Evolutionary conservation across 2,888 invertebrate species (phyloP).

Genomic region (Myopa tessellatipennis): DNA sequence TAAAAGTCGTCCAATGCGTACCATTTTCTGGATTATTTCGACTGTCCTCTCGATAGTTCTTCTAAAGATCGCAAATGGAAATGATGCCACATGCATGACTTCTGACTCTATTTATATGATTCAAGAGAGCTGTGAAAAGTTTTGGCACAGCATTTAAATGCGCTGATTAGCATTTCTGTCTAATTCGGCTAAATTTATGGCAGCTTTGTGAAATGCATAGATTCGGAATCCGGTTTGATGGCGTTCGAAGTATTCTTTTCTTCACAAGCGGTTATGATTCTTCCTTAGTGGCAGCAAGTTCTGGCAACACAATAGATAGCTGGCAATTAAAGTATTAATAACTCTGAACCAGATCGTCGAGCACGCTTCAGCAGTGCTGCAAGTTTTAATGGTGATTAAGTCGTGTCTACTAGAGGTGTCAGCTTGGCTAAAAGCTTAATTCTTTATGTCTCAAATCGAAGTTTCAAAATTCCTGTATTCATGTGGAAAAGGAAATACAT

Average conservation of each 20-base stretch:
- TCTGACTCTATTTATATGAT: constrained; percentile 60
- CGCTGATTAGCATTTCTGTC: constrained; percentile 53
- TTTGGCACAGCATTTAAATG: constrained; percentile 44
- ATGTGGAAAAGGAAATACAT: no score
- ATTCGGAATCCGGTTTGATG: constrained; percentile 43
- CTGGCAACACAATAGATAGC: background rate
- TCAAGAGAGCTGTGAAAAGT: constrained; percentile 50
- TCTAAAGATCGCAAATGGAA: constrained; percentile 56
- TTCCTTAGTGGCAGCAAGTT: background rate
- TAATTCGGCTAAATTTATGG: constrained; percentile 40
- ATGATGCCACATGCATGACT: constrained; percentile 54
- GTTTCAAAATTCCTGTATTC: no score
- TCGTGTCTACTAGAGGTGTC: background rate
- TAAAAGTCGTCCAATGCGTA: background rate
- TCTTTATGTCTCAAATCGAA: no score
- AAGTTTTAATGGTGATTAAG: background rate
- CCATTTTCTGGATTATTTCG: background rate
- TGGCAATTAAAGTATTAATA: background rate
- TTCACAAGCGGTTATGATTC: no score
- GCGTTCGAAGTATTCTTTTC: background rate
- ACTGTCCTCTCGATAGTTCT: constrained; percentile 51
- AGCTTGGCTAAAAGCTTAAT: no score
- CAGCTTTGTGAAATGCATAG: constrained; percentile 34
- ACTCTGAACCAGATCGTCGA: background rate
- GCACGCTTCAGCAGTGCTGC: background rate